Percentiles rank a stretch among this genome's conserved stretches.
Evolutionary conservation across 1,140 invertebrate species (phyloP).

Genomic region (Penaeus vannamei): DNA sequence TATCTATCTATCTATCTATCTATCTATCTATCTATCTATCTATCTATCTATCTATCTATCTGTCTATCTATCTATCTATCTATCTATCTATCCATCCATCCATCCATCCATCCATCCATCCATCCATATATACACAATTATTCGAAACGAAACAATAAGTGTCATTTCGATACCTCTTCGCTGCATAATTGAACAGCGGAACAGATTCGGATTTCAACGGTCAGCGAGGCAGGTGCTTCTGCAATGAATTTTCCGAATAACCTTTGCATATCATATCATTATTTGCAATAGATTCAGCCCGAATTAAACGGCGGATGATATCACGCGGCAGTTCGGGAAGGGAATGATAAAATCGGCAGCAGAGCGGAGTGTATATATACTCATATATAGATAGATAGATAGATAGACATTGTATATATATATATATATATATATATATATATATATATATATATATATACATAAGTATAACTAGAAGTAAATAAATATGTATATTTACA

Average conservation of each 20-base stretch:
- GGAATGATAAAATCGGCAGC: background rate
- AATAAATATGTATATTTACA: background rate
- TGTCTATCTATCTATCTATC: background rate
- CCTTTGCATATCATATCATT: no score
- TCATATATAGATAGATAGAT: background rate
- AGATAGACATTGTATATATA: background rate
- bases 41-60: slow-evolving; percentile 20
- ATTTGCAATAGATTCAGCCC: no score
- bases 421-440: slow-evolving; percentile 16
- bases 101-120: background rate
- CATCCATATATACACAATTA: background rate
- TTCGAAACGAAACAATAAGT: background rate
- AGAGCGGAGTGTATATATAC: background rate
- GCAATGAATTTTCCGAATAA: no score
- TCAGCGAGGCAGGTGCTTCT: no score
- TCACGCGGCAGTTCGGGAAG: no score
- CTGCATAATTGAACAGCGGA: no score
- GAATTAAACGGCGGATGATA: no score
- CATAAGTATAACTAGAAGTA: background rate
- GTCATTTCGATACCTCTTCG: no score
- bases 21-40: slow-evolving; percentile 23
- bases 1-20: slow-evolving; percentile 37
- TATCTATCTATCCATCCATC: background rate
- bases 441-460: slow-evolving; percentile 10
- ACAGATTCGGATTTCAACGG: no score